phyloP scores from a whole-genome alignment of 2,113 vertebrate species.

The Sminthopsis crassicaudata region DNA sequence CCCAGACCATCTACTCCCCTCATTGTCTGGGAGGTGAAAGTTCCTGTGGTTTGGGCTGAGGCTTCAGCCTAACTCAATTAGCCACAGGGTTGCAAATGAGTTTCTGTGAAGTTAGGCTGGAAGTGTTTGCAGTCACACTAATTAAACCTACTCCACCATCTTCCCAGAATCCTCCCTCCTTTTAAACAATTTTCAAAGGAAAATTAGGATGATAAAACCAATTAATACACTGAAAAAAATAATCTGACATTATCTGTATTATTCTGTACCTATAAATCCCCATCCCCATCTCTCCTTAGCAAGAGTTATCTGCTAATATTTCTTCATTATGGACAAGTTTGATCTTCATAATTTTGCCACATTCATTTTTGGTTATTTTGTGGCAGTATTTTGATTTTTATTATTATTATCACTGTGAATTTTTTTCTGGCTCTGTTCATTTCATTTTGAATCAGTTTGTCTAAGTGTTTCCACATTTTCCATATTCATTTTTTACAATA shows the following conservation, averaged over 20 bases:
- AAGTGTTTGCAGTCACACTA: too few relatives aligned
- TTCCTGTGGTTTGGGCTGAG: too few relatives aligned
- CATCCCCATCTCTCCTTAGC: neutral
- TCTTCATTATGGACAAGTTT: neutral
- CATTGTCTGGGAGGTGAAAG: too few relatives aligned
- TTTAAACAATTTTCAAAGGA: neutral
- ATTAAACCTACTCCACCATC: too few relatives aligned
- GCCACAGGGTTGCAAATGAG: too few relatives aligned
- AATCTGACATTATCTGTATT: neutral
- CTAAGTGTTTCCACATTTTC: neutral
- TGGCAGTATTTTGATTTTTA: neutral
- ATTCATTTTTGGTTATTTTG: neutral
- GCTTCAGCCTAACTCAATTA: too few relatives aligned
- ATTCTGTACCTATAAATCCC: neutral
- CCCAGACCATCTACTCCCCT: too few relatives aligned
- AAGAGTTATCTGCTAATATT: neutral
- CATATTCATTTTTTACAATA: neutral
- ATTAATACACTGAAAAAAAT: neutral
- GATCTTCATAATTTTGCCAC: neutral
- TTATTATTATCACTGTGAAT: neutral
- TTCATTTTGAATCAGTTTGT: neutral
- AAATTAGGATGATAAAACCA: neutral
- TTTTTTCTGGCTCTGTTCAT: neutral
- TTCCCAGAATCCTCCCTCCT: neutral
- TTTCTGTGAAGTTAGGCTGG: too few relatives aligned